Evolutionary conservation across 2,888 invertebrate species (phyloP).

Genomic region (Napeogenes inachia): DNA sequence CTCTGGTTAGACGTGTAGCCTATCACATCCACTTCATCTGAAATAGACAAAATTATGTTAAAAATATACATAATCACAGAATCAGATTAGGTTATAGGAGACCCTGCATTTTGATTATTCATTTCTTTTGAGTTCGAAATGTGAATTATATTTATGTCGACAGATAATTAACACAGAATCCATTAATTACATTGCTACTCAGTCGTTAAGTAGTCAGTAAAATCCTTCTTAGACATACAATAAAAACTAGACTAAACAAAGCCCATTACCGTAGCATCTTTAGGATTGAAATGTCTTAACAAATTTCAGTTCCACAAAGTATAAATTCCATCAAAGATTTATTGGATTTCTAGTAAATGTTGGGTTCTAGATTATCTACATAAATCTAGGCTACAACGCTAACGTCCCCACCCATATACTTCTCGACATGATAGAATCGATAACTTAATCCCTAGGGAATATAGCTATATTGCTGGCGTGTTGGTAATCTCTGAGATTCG

Average conservation of each 20-base stretch:
- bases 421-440: conserved; percentile 27
- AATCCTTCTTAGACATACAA: background rate
- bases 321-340: conserved; percentile 13
- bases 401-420: conserved; percentile 18
- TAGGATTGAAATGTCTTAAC: background rate
- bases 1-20: conserved; percentile 91
- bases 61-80: too few species aligned
- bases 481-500: conserved; percentile 24
- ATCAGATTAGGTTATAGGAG: too few species aligned
- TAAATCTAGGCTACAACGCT: conserved; percentile 19
- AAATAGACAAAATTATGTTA: conserved; percentile 36
- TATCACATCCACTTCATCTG: conserved; percentile 92
- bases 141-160: too few species aligned
- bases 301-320: conserved; percentile 2
- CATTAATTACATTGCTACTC: too few species aligned
- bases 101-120: too few species aligned
- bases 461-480: conserved; percentile 17
- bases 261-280: background rate
- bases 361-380: conserved; percentile 23
- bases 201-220: too few species aligned
- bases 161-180: too few species aligned
- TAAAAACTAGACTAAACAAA: conserved; percentile 1
- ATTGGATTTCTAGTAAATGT: conserved; percentile 12
- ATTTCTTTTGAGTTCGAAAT: too few species aligned
- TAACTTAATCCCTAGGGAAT: conserved; percentile 26